A percentile compares a stretch with the other conserved stretches of the same genome.
Conservation (phyloP, 2,113 vertebrate species). For the Neomonachus schauinslandi region DNA sequence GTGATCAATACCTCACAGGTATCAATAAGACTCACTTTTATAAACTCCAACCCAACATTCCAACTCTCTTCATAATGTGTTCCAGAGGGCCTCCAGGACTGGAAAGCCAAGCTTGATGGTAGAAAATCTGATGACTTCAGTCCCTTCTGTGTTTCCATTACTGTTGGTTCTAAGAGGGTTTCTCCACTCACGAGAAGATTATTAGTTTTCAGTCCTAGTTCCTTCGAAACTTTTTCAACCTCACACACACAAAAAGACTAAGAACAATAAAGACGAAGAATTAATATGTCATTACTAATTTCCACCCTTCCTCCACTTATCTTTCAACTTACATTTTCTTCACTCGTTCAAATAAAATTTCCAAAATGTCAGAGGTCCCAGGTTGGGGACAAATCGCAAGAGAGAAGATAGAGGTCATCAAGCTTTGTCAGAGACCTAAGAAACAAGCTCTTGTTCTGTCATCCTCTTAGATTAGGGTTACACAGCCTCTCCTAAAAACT, state of each 20-base stretch:
- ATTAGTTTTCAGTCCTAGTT: background rate
- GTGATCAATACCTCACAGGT: background rate
- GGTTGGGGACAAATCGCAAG: background rate
- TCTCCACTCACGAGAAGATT: background rate
- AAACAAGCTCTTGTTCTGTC: conserved; percentile 51
- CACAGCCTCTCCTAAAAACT: conserved; percentile 53
- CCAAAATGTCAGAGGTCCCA: background rate
- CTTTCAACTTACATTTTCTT: background rate
- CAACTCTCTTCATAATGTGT: background rate
- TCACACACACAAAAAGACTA: background rate
- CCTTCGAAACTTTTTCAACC: background rate
- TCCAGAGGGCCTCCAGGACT: background rate
- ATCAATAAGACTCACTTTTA: background rate
- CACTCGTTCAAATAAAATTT: background rate
- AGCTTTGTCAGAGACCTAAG: background rate
- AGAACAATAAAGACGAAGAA: background rate
- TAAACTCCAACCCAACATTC: background rate
- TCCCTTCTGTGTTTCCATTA: rapidly evolving
- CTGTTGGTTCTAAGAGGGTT: background rate
- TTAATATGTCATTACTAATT: background rate
- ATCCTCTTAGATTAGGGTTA: conserved; percentile 60
- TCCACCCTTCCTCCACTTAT: background rate
- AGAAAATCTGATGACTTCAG: background rate
- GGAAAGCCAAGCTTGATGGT: background rate
- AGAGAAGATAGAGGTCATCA: background rate